These are phyloP conservation scores for Heliconius ethilla DNA, from an alignment of 2,888 invertebrate genomes.

Conservation along the genomic window DNA sequence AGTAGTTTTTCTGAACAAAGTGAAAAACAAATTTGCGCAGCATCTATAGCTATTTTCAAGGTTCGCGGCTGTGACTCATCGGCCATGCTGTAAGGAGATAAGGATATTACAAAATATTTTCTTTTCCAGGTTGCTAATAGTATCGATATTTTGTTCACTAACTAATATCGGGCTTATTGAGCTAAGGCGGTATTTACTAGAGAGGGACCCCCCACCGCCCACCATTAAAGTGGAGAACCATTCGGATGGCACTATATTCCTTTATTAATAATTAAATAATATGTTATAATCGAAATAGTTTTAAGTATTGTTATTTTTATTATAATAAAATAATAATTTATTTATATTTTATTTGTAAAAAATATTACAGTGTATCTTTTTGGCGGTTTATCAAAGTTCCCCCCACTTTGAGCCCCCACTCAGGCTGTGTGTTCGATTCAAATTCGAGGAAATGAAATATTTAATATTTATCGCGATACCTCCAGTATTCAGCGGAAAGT, in stretches of 20 bases:
- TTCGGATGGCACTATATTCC: constrained; percentile 75
- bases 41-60: no score
- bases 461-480: neutral
- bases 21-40: no score
- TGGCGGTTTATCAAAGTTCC: no score
- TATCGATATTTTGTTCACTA: constrained; percentile 61
- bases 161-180: constrained; percentile 60
- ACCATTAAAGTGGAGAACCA: constrained; percentile 75
- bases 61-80: no score
- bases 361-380: neutral
- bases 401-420: no score
- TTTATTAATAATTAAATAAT: constrained; percentile 58
- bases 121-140: constrained; percentile 66
- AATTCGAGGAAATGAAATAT: neutral
- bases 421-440: neutral
- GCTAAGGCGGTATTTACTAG: constrained; percentile 63
- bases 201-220: constrained; percentile 72
- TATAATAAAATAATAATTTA: neutral
- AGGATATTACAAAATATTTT: neutral
- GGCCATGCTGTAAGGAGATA: neutral
- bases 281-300: neutral
- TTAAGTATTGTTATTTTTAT: neutral
- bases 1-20: no score
- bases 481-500: no score
- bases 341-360: neutral